These are phyloP conservation scores for Turnix velox DNA, from an alignment of 2,113 vertebrate genomes.

Conservation along the genomic window DNA sequence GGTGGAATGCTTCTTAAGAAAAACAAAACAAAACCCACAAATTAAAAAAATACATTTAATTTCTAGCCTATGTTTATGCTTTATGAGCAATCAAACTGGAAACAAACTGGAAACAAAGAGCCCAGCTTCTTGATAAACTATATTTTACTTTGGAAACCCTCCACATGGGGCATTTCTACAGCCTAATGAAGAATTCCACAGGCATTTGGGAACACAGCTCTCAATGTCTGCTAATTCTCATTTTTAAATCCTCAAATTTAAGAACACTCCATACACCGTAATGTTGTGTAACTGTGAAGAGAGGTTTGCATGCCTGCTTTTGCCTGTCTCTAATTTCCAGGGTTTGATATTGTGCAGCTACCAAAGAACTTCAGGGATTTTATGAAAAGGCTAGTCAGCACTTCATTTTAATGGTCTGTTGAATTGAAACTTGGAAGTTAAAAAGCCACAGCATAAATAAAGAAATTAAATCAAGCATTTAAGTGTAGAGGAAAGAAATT, in stretches of 20 bases:
- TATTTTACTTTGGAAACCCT: neutral
- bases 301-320: neutral
- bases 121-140: neutral
- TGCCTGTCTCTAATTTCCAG: neutral
- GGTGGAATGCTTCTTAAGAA: neutral
- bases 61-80: neutral
- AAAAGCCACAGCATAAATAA: neutral
- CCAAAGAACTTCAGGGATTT: neutral
- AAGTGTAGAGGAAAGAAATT: neutral
- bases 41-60: neutral
- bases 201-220: neutral
- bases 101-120: neutral
- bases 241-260: neutral
- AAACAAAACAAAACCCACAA: neutral
- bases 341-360: neutral
- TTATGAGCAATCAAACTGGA: neutral
- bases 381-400: neutral
- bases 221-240: neutral
- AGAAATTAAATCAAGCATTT: conserved; percentile 11
- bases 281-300: neutral
- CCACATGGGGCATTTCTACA: neutral
- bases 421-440: neutral
- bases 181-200: neutral
- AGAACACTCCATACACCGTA: neutral
- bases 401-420: neutral